phyloP scores from a whole-genome alignment of 2,888 invertebrate species.

The Leptothorax acervorum region DNA sequence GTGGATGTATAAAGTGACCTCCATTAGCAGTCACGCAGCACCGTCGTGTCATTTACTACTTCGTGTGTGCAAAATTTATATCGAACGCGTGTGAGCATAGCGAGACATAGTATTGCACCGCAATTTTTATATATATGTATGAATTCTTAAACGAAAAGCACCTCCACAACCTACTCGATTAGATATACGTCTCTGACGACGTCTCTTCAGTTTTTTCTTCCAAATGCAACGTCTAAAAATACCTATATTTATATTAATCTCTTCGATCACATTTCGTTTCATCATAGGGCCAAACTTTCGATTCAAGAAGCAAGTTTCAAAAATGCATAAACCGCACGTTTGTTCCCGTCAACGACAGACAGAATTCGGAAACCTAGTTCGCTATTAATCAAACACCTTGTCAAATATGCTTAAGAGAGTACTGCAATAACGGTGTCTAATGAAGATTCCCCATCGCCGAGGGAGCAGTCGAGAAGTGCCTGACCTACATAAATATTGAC shows the following conservation, averaged over 20 bases:
- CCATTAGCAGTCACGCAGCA: constrained; percentile 44
- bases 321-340: neutral
- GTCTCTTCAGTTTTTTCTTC: neutral
- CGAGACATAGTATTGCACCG: neutral
- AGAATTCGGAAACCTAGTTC: neutral
- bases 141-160: neutral
- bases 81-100: neutral
- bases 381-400: constrained; percentile 26
- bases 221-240: neutral
- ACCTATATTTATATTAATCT: constrained; percentile 14
- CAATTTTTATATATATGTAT: neutral
- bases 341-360: neutral
- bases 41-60: constrained; percentile 36
- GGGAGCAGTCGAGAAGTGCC: constrained; percentile 6
- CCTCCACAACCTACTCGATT: neutral
- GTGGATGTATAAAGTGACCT: constrained; percentile 42
- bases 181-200: neutral
- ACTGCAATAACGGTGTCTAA: constrained; percentile 27
- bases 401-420: constrained; percentile 38
- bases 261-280: neutral
- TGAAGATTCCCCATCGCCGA: constrained; percentile 8
- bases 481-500: constrained; percentile 48
- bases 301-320: neutral
- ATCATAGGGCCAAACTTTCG: neutral
- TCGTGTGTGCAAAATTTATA: constrained; percentile 32